A percentile compares a stretch with the other conserved stretches of the same genome.
Evolutionary conservation across 2,888 invertebrate species (phyloP).

Genomic region (Lissocephala sabroskyi): DNA sequence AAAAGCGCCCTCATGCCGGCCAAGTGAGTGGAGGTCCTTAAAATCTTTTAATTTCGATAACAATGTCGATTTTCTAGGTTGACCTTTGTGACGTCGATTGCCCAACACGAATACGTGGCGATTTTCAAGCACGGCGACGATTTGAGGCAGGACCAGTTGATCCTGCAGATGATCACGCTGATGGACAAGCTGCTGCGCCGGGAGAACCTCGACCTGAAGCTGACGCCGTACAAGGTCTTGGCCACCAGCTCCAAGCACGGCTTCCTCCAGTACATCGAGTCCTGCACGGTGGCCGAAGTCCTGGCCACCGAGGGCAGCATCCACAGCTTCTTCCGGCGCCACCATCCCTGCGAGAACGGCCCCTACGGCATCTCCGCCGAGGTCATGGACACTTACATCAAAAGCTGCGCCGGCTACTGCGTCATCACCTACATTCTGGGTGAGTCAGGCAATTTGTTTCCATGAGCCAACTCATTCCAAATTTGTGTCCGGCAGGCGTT

Average conservation of each 20-base stretch:
- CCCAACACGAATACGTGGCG: slow-evolving; percentile 85
- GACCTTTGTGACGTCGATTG: slow-evolving; percentile 86
- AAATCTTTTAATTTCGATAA: not conserved
- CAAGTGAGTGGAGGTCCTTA: slow-evolving; percentile 67
- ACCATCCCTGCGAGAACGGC: slow-evolving; percentile 89
- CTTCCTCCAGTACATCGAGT: slow-evolving; percentile 96
- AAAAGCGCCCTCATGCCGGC: slow-evolving; percentile 98
- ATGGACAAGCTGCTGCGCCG: slow-evolving; percentile 96
- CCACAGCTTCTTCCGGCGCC: slow-evolving; percentile 92
- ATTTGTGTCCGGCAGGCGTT: slow-evolving; percentile 78
- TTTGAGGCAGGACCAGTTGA: slow-evolving; percentile 96
- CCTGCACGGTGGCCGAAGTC: slow-evolving; percentile 93
- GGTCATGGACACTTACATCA: slow-evolving; percentile 97
- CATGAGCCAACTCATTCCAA: too few species aligned
- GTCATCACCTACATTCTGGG: slow-evolving; percentile 96
- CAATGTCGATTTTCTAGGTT: slow-evolving; percentile 76
- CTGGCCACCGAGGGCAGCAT: slow-evolving; percentile 90
- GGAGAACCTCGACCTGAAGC: slow-evolving; percentile 96
- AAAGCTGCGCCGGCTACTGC: slow-evolving; percentile 97
- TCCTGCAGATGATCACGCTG: slow-evolving; percentile 96
- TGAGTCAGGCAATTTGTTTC: slow-evolving; percentile 33
- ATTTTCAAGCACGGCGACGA: slow-evolving; percentile 99
- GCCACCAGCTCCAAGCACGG: slow-evolving; percentile 97
- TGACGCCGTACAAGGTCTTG: slow-evolving; percentile 95
- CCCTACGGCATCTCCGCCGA: slow-evolving; percentile 94